A percentile compares a stretch with the other conserved stretches of the same genome.
phyloP scores from a whole-genome alignment of 2,113 vertebrate species.

The Dermatemys mawii region DNA sequence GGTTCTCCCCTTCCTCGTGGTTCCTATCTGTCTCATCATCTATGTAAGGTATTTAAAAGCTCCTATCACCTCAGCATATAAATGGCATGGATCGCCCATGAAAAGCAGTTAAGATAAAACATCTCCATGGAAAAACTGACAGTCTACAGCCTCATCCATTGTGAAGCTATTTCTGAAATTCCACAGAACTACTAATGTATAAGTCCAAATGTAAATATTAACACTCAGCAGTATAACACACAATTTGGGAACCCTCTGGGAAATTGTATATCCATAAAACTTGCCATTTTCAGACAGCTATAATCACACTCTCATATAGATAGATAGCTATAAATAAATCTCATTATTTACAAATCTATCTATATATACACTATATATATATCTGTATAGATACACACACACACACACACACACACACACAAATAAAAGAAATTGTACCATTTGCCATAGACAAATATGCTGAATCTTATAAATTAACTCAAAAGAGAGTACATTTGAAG shows the following conservation, averaged over 20 bases:
- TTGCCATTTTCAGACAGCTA: slow-evolving; percentile 11
- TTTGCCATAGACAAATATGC: background rate
- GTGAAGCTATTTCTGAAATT: background rate
- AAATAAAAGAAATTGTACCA: slow-evolving; percentile 17
- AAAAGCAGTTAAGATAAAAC: slow-evolving; percentile 22
- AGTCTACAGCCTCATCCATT: background rate
- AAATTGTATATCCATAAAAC: slow-evolving; percentile 16
- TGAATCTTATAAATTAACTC: slow-evolving; percentile 14
- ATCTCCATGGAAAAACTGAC: background rate
- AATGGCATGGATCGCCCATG: background rate
- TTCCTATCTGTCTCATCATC: slow-evolving; percentile 3
- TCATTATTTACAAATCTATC: too few relatives aligned
- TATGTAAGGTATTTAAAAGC: background rate
- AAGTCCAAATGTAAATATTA: slow-evolving; percentile 29
- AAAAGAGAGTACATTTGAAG: slow-evolving; percentile 10
- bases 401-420: too few relatives aligned
- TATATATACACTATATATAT: too few relatives aligned
- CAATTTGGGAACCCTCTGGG: background rate
- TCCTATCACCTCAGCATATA: background rate
- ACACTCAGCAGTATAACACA: background rate
- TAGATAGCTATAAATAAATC: too few relatives aligned
- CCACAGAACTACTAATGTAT: background rate
- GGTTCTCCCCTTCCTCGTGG: background rate
- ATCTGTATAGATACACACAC: too few relatives aligned
- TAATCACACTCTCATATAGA: slow-evolving; percentile 31